Evolutionary conservation across 2,113 vertebrate genomes (phyloP).

Genomic region (Centropus bengalensis): DNA sequence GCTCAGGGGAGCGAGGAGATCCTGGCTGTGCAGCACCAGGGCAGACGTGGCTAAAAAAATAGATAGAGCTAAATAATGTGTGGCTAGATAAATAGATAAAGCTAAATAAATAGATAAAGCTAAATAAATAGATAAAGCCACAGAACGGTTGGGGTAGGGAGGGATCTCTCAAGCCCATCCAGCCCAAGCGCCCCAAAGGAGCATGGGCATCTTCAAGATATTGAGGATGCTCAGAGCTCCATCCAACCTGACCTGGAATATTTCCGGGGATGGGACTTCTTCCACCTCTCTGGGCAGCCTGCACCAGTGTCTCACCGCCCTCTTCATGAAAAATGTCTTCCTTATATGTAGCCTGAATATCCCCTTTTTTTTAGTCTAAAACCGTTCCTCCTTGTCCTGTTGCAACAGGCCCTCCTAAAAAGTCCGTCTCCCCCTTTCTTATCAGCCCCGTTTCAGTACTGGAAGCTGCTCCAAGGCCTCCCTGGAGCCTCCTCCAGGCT

Average conservation of each 20-base stretch:
- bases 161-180: too few species aligned
- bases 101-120: too few species aligned
- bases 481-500: background rate
- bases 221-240: fast-evolving
- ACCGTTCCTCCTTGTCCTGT: background rate
- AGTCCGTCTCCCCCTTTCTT: background rate
- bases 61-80: too few species aligned
- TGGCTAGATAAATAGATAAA: too few species aligned
- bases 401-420: fast-evolving
- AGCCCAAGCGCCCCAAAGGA: fast-evolving
- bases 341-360: background rate
- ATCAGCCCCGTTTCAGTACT: too few species aligned
- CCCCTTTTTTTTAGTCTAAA: background rate
- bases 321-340: fast-evolving
- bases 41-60: background rate
- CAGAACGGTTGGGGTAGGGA: background rate
- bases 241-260: fast-evolving
- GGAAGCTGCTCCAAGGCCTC: fast-evolving
- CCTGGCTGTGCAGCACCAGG: background rate
- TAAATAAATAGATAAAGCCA: too few species aligned
- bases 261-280: background rate
- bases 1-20: background rate
- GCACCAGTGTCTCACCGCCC: background rate
- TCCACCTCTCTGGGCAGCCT: background rate
- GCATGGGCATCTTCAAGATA: background rate